phyloP scores from a whole-genome alignment of 2,113 vertebrate genomes.

The Passer domesticus region DNA sequence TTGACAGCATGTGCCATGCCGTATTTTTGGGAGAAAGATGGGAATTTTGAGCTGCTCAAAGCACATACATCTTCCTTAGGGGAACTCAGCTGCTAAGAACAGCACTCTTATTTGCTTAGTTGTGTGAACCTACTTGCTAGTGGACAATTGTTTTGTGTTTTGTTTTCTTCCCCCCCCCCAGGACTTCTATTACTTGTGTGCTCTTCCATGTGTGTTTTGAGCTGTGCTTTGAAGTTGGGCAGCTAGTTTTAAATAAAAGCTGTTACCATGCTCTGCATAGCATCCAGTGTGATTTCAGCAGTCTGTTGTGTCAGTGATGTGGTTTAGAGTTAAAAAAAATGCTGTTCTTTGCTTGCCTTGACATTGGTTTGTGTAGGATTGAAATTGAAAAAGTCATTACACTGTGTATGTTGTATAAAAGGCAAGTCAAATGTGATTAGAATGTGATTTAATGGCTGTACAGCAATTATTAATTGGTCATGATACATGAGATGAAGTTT shows the following conservation, averaged over 20 bases:
- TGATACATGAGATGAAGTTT: neutral
- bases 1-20: neutral
- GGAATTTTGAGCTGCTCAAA: neutral
- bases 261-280: neutral
- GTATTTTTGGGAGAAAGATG: neutral
- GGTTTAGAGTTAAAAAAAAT: slow-evolving; percentile 16
- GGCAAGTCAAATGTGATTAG: neutral
- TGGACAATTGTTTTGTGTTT: neutral
- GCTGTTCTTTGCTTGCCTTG: neutral
- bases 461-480: neutral
- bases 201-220: slow-evolving; percentile 23
- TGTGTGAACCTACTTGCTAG: neutral
- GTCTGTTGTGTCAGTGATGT: neutral
- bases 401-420: neutral
- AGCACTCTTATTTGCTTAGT: neutral
- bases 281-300: slow-evolving; percentile 8
- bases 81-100: neutral
- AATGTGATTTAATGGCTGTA: neutral
- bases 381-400: neutral
- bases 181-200: neutral
- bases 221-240: slow-evolving; percentile 19
- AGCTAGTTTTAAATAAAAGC: slow-evolving; percentile 16
- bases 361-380: neutral
- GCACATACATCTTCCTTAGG: neutral
- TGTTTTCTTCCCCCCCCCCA: neutral